These are phyloP conservation scores for Euphydryas editha DNA, from an alignment of 2,888 invertebrate genomes.

Conservation along the genomic window DNA sequence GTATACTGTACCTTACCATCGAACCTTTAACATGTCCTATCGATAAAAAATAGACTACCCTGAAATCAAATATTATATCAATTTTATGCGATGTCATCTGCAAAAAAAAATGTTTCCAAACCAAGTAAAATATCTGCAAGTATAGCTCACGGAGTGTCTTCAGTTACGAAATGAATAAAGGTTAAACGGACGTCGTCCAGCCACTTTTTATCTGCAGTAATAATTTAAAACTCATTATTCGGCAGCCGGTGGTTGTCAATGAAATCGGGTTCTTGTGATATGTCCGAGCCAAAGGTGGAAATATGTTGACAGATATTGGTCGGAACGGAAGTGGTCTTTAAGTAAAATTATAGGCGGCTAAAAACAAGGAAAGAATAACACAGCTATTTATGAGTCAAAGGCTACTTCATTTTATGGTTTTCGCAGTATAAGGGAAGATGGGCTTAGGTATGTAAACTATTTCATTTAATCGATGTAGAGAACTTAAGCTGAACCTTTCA, in stretches of 20 bases:
- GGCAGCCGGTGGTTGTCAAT: slow-evolving; percentile 77
- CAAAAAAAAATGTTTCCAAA: slow-evolving; percentile 17
- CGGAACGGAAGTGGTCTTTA: slow-evolving; percentile 80
- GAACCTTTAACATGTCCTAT: slow-evolving; percentile 21
- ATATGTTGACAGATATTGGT: slow-evolving; percentile 82
- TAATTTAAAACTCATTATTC: slow-evolving; percentile 83
- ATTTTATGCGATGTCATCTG: slow-evolving; percentile 16
- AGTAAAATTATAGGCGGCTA: slow-evolving; percentile 76
- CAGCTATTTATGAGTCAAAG: slow-evolving; percentile 63
- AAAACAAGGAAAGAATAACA: slow-evolving; percentile 77
- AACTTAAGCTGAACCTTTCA: background rate
- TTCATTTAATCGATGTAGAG: background rate
- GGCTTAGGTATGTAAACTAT: slow-evolving; percentile 33
- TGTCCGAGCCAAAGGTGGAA: slow-evolving; percentile 75
- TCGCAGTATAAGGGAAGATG: slow-evolving; percentile 45
- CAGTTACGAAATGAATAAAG: slow-evolving; percentile 71
- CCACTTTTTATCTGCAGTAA: slow-evolving; percentile 80
- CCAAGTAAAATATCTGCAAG: slow-evolving; percentile 41
- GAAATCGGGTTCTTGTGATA: slow-evolving; percentile 83
- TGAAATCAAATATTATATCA: slow-evolving; percentile 21
- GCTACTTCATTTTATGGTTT: slow-evolving; percentile 56
- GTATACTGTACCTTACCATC: slow-evolving; percentile 23
- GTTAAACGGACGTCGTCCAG: slow-evolving; percentile 65
- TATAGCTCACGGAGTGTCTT: slow-evolving; percentile 57
- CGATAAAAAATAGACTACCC: slow-evolving; percentile 31